These are phyloP conservation scores for Chaetodon trifascialis DNA, from an alignment of 2,113 vertebrate species.

Conservation along the genomic window DNA sequence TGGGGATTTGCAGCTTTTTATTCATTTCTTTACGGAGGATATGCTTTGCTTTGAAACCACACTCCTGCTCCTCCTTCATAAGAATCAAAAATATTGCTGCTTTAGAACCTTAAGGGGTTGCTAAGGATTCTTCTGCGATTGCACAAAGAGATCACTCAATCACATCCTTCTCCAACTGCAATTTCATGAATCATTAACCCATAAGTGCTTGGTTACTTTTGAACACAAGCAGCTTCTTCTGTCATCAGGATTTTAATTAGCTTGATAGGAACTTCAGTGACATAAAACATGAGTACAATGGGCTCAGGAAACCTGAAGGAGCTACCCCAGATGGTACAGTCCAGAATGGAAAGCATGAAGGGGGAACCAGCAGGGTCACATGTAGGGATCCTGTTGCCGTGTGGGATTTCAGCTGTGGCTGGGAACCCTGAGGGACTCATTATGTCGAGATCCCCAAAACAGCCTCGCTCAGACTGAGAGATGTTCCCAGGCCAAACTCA, in stretches of 20 bases:
- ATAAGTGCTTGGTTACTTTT: conserved; percentile 41
- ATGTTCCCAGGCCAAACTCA: conserved; percentile 29
- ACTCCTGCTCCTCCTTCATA: not conserved
- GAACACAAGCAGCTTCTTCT: conserved; percentile 30
- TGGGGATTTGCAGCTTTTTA: conserved; percentile 10
- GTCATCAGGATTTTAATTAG: conserved; percentile 42
- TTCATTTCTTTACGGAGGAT: not conserved
- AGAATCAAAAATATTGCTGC: not conserved
- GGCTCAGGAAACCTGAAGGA: conserved; percentile 9
- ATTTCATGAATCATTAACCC: conserved; percentile 66
- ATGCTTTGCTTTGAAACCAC: not conserved
- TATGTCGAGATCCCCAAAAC: conserved; percentile 44
- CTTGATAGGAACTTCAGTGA: conserved; percentile 22
- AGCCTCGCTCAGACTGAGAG: conserved; percentile 14
- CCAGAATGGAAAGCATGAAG: conserved; percentile 11
- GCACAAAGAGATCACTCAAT: conserved; percentile 16
- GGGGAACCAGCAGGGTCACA: conserved; percentile 15
- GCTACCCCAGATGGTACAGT: not conserved
- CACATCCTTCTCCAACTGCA: conserved; percentile 28
- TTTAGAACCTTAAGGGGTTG: not conserved
- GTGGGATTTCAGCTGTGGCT: conserved; percentile 58
- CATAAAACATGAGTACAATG: not conserved
- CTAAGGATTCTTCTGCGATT: not conserved
- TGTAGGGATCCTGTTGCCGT: conserved; percentile 41
- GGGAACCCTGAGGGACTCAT: conserved; percentile 51